These are phyloP conservation scores for Ciconia maguari DNA, from an alignment of 2,113 vertebrate genomes.

Conservation along the genomic window DNA sequence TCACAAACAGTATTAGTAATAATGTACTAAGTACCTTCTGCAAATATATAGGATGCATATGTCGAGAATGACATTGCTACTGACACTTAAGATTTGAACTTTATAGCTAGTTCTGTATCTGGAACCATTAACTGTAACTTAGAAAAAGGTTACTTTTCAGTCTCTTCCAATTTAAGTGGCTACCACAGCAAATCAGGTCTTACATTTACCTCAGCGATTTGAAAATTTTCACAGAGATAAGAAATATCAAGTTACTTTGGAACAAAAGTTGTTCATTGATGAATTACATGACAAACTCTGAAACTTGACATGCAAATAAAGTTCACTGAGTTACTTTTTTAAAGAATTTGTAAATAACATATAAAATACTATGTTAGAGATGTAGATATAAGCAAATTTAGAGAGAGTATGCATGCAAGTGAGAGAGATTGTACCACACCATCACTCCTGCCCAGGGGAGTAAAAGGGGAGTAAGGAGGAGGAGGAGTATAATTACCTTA, in stretches of 20 bases:
- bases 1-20: not conserved
- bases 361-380: not conserved
- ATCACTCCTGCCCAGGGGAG: not conserved
- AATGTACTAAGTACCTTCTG: not conserved
- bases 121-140: not conserved
- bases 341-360: not conserved
- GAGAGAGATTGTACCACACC: not conserved
- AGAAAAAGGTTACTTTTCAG: not conserved
- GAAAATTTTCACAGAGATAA: not conserved
- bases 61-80: not conserved
- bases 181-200: not conserved
- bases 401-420: not conserved
- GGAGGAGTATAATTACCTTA: not conserved
- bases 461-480: not conserved
- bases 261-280: not conserved
- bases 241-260: not conserved
- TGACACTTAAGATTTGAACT: not conserved
- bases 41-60: not conserved
- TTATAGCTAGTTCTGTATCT: not conserved
- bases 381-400: not conserved
- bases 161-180: not conserved
- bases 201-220: not conserved
- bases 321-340: not conserved
- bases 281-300: not conserved
- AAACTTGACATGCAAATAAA: not conserved